A percentile compares a stretch with the other conserved stretches of the same genome.
phyloP scores from a whole-genome alignment of 2,797 vertebrate species.

The Anomalospiza imberbis region DNA sequence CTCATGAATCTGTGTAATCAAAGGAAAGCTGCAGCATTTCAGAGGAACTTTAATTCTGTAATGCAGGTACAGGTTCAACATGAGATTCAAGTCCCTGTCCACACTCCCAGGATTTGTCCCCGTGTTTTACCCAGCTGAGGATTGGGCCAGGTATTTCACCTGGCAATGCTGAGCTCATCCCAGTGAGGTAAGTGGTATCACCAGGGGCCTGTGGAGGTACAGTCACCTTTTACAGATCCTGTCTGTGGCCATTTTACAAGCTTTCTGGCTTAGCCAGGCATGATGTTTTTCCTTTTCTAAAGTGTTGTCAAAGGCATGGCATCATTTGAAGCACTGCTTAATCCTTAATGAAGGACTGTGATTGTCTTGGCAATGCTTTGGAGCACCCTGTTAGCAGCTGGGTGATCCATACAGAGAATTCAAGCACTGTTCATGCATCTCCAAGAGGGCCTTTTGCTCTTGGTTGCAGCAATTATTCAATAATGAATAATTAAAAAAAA shows the following conservation, averaged over 20 bases:
- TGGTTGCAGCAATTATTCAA: not conserved
- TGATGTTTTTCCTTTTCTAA: not conserved
- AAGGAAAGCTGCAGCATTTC: not conserved
- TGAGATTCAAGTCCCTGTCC: not conserved
- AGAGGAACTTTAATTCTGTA: not conserved
- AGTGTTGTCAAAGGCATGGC: not conserved
- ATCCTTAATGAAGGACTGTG: not conserved
- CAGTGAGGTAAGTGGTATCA: not conserved
- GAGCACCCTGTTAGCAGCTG: not conserved
- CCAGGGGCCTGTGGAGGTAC: not conserved
- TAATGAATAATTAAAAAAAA: not conserved
- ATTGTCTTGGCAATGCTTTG: not conserved
- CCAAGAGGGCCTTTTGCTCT: not conserved
- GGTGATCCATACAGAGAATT: accelerated
- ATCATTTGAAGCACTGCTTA: not conserved
- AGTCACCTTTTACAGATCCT: not conserved
- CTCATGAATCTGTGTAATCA: not conserved
- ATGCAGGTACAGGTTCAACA: not conserved
- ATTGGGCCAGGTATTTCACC: not conserved
- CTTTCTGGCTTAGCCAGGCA: not conserved
- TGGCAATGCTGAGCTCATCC: not conserved
- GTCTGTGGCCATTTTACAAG: not conserved
- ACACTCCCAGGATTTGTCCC: not conserved
- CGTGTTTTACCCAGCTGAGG: not conserved
- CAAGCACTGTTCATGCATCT: not conserved